phyloP scores from a whole-genome alignment of 2,888 invertebrate species.

The Tiliacea citrago region DNA sequence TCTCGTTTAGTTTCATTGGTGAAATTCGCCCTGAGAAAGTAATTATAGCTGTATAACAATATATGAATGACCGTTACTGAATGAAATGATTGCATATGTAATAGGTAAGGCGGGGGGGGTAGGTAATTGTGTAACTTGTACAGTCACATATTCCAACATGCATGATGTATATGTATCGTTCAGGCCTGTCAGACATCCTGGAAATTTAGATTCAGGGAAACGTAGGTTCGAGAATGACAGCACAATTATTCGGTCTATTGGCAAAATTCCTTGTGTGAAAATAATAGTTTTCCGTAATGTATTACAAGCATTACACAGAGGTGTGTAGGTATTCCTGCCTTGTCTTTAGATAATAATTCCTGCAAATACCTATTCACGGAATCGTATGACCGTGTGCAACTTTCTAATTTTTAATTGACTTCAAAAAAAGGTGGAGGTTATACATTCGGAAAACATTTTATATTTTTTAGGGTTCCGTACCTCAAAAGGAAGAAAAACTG shows the following conservation, averaged over 20 bases:
- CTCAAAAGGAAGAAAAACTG: too few relatives aligned
- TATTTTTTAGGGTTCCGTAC: too few relatives aligned
- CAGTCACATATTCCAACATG: too few relatives aligned
- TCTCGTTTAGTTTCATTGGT: too few relatives aligned
- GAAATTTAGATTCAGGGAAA: background rate
- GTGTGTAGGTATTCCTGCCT: background rate
- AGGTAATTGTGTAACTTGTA: too few relatives aligned
- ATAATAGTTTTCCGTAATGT: constrained; percentile 1
- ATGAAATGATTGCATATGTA: background rate
- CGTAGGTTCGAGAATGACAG: constrained; percentile 16
- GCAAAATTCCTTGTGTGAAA: constrained; percentile 2
- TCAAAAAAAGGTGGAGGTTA: too few relatives aligned
- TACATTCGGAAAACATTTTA: background rate
- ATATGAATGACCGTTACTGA: background rate
- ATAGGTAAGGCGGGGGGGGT: too few relatives aligned
- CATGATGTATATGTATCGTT: too few relatives aligned
- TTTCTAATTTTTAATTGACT: background rate
- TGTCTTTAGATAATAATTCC: constrained; percentile 3
- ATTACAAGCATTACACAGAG: background rate
- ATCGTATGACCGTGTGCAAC: too few relatives aligned
- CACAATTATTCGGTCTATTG: constrained; percentile 23
- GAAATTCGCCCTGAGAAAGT: too few relatives aligned
- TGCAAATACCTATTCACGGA: background rate
- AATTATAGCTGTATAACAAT: too few relatives aligned
- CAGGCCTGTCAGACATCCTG: too few relatives aligned